Evolutionary conservation across 2,797 vertebrate species (phyloP).

Genomic region (Diplodus sargus): DNA sequence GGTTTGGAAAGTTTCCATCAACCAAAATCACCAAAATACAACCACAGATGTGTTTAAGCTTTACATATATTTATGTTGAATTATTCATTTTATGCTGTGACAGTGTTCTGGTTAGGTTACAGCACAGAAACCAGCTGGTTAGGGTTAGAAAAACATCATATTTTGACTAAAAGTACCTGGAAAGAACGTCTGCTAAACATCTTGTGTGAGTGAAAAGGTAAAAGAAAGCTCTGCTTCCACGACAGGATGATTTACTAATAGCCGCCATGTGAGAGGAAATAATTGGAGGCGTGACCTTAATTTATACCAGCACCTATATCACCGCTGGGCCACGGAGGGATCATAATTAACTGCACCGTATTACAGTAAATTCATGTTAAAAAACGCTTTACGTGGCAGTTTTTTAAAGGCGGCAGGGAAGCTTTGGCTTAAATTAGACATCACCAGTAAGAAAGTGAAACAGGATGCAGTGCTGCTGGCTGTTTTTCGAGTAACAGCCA

Average conservation of each 20-base stretch:
- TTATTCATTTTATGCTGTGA: too few species aligned
- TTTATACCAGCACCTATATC: slow-evolving; percentile 3
- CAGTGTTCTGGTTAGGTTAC: too few species aligned
- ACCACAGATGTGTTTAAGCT: too few species aligned
- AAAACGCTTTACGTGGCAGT: slow-evolving; percentile 42
- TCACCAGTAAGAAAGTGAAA: slow-evolving; percentile 61
- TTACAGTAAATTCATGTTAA: slow-evolving; percentile 12
- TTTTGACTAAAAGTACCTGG: too few species aligned
- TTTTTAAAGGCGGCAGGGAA: slow-evolving; percentile 42
- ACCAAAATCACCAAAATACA: too few species aligned
- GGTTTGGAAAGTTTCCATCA: too few species aligned
- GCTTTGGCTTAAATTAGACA: slow-evolving; percentile 71
- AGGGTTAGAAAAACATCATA: too few species aligned
- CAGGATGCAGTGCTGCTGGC: slow-evolving; percentile 51
- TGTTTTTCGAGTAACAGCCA: slow-evolving; percentile 50
- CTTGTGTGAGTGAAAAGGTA: slow-evolving; percentile 13
- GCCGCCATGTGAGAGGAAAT: slow-evolving; percentile 22
- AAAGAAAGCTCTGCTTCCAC: background rate
- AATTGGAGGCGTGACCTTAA: slow-evolving; percentile 6
- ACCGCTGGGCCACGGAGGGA: slow-evolving; percentile 6
- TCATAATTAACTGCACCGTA: slow-evolving; percentile 32
- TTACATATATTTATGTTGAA: too few species aligned
- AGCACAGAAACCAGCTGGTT: too few species aligned
- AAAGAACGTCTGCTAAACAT: background rate
- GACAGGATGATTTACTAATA: slow-evolving; percentile 3